Evolutionary conservation across 1,140 invertebrate genomes (phyloP), one percentile per base, ranked within the genome.

Genomic region (Aradophagus sp.): DNA sequence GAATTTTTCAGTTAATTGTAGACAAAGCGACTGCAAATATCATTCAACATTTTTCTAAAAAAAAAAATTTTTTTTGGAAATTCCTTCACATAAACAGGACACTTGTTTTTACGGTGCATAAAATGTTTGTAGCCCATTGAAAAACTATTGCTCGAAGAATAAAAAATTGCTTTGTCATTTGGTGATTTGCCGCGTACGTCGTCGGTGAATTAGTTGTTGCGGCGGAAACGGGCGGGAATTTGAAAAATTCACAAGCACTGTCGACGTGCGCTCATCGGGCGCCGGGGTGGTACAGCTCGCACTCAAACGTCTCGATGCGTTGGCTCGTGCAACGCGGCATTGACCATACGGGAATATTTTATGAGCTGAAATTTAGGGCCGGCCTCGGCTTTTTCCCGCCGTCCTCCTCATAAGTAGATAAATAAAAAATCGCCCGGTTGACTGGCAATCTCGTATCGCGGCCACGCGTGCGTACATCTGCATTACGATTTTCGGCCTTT

Each of bases 271-370:
- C 39, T 58, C 59, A 59, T 63, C 38, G 50, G 13, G 35, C 36
- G 58, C 47, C 36, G 52, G 58, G 50, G 44, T 36, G n/a, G n/a
- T n/a, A n/a, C n/a, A 62, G 56, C 55, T 69, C 55, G 36, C 59
- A 44, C 48, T 53, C 45, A 34, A 48, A 48, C 41, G 45, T 58
- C 17, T 50, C 58, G 63, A 63, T 62, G 55, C 52, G 44, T 70
- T 44, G 52, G 58, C 44, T 44, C 44, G 38, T 58, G 36, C 66
- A 62, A 62, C n/a, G n/a, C 47, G 55, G 55, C 66, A 70, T 31
- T 70, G 58, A 70, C 58, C 58, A 58, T 62, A 70, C 52, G 50
- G 62, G 58, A 62, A 70, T 58, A 62, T 70, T 62, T 70, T 50
- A 70, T 58, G 38, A 58, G 27, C 10, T n/a, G 16, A 61, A 69